Evolutionary conservation across 2,797 vertebrate species (phyloP).

Genomic region (Hirundo rustica): DNA sequence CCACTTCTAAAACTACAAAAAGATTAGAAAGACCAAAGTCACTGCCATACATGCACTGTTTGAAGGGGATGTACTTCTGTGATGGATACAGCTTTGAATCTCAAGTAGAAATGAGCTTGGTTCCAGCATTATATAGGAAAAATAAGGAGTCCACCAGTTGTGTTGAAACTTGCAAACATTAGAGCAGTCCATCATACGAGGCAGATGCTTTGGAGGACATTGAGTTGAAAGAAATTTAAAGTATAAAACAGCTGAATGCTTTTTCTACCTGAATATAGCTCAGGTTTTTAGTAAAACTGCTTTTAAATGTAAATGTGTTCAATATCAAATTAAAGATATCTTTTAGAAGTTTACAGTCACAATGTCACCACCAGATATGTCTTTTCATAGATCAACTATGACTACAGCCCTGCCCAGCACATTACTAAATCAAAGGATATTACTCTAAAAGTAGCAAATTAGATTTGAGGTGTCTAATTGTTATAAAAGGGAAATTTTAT

Average conservation of each 20-base stretch:
- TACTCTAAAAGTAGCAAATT: neutral
- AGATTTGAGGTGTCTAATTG: neutral
- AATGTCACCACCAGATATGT: neutral
- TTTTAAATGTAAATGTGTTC: neutral
- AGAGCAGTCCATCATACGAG: neutral
- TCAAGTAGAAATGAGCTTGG: neutral
- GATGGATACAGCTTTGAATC: neutral
- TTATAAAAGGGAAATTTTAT: neutral
- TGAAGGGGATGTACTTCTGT: neutral
- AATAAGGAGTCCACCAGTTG: neutral
- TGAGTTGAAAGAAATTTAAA: neutral
- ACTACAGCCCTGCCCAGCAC: neutral
- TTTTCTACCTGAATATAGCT: neutral
- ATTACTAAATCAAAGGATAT: neutral
- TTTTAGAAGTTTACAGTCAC: neutral
- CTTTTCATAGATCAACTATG: neutral
- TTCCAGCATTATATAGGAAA: neutral
- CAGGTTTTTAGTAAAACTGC: neutral
- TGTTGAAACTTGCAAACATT: neutral
- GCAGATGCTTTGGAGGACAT: neutral
- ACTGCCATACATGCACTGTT: neutral
- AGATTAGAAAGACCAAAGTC: neutral
- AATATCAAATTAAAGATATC: neutral
- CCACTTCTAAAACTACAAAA: neutral
- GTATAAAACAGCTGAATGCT: neutral